Percentiles rank a stretch among this genome's conserved stretches.
phyloP scores from a whole-genome alignment of 2,888 invertebrate species.

The Athrips mouffetella region DNA sequence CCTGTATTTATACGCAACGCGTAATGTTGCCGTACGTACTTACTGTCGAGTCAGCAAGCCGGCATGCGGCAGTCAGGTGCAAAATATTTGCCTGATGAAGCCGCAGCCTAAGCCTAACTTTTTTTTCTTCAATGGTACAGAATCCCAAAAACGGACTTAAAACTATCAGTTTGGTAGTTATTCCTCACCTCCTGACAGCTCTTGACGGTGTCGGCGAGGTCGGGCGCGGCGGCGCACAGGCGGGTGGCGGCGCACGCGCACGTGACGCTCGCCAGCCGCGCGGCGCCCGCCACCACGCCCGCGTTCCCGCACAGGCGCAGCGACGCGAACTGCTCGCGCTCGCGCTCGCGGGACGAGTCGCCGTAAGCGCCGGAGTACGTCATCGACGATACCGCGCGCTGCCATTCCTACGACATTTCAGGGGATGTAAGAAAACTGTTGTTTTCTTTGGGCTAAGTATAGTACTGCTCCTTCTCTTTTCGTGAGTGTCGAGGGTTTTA shows the following conservation, averaged over 20 bases:
- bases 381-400: conserved; percentile 56
- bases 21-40: too few species aligned
- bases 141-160: too few species aligned
- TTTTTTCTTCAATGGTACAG: too few species aligned
- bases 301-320: conserved; percentile 49
- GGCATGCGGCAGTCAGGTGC: too few species aligned
- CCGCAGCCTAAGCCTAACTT: background rate
- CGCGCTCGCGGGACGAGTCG: conserved; percentile 23
- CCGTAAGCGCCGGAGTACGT: conserved; percentile 34
- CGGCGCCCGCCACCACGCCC: conserved; percentile 64
- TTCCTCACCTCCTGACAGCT: conserved; percentile 58
- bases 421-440: too few species aligned
- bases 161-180: too few species aligned
- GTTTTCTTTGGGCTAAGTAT: too few species aligned
- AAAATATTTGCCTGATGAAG: too few species aligned
- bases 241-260: conserved; percentile 70
- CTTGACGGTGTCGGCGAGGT: conserved; percentile 53
- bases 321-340: conserved; percentile 27
- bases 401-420: conserved; percentile 55
- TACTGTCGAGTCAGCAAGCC: too few species aligned
- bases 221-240: conserved; percentile 55
- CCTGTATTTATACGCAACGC: too few species aligned
- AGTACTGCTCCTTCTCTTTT: too few species aligned
- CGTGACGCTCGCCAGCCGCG: conserved; percentile 65
- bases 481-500: too few species aligned